These are phyloP conservation scores for Hydrochoerus hydrochaeris DNA, from an alignment of 2,113 vertebrate species.

Conservation along the genomic window DNA sequence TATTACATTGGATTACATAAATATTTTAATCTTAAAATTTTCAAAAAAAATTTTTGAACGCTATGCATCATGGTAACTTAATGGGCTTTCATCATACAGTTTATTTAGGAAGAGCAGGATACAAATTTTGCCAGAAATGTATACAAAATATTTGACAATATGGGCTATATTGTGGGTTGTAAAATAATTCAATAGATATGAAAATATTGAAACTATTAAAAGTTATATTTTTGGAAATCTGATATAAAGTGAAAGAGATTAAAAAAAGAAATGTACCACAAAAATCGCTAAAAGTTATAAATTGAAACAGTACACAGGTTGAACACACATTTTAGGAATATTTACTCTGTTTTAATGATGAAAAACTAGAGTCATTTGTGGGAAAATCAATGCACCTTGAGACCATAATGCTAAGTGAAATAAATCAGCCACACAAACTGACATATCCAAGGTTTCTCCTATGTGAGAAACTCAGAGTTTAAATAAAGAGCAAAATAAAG, in stretches of 20 bases:
- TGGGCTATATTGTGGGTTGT: background rate
- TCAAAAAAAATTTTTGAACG: background rate
- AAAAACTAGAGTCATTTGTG: background rate
- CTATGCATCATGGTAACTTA: background rate
- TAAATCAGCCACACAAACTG: background rate
- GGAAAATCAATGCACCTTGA: background rate
- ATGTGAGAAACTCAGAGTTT: background rate
- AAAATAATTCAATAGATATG: background rate
- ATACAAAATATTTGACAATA: background rate
- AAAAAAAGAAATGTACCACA: background rate
- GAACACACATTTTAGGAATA: background rate
- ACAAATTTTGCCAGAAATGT: background rate
- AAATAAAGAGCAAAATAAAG: background rate
- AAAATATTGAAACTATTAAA: background rate
- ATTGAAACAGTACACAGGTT: background rate
- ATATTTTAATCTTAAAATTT: background rate
- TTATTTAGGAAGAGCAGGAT: background rate
- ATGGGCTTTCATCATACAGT: background rate
- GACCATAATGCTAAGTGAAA: background rate
- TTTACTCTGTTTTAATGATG: background rate
- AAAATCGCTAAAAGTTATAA: too few species aligned
- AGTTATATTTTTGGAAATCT: background rate
- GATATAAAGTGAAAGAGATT: background rate
- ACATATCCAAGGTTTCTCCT: background rate
- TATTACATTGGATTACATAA: background rate